Base-by-base conservation (phyloP, 2,113 vertebrate genomes). In the Taurulus bubalis region DNA sequence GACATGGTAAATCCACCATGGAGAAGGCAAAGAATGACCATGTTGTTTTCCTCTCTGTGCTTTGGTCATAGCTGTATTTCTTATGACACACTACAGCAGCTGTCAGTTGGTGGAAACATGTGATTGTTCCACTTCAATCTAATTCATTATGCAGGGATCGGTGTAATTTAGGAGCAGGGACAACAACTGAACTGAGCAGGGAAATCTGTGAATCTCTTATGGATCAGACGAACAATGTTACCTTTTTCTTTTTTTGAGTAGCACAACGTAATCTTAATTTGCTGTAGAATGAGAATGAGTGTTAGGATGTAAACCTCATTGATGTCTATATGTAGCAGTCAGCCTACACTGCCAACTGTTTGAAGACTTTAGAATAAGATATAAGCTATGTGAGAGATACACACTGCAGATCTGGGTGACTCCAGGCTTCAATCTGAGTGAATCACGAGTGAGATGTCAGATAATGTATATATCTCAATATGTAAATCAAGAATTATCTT, bases 261-360 rank as follows among this genome's bases (percentile, higher is more conserved):
- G 68, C 49, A 83, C 73, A 65, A 59, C 40, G 77, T 55, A 82
- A 76, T 77, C 45, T 68, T 62, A 4, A 62, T 81, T 71, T 81
- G 45, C 40, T 79, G 26, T 62, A 38, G 74, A 24, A 1, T 79
- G 40, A 70, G 26, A 73, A n/a, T 2, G 22, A 79, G 28, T 64
- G 47, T 78, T 84, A 26, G 18, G 22, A 67, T 68, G 64, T 72
- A 63, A 60, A 38, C 75, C 40, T 86, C 55, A 42, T 63, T 11
- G 4, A 56, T 74, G 64, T 64, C 49, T 80, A 18, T 82, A 91
- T 89, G 92, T 93, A 93, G 89, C 88, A 82, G 58, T 88, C 90
- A 93, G 93, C 92, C 73, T 87, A 87, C 90, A 94, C 94, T 95
- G 94, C 93, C 94, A 89, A 83, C 26, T 73, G 47, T 66, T 45